Evolutionary conservation across 2,113 vertebrate species (phyloP), one percentile per base, ranked within the genome.

Genomic region (Zingel zingel): DNA sequence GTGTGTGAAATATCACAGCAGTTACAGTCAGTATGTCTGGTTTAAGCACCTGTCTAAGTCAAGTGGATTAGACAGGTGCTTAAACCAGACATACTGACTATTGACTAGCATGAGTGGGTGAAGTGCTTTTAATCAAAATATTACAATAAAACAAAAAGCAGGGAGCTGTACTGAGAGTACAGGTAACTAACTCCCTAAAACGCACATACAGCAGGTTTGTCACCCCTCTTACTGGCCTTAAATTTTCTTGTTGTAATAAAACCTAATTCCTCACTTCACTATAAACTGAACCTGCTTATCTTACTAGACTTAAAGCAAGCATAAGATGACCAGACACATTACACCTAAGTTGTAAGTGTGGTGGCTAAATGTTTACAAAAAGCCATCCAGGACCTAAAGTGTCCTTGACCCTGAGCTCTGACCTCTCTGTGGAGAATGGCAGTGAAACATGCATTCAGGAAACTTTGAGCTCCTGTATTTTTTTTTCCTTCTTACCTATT

Each of bases 401-500:
- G 45, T 36, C 13, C 21, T 43, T 14, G 0, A 16, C 30, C 21
- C 21, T 33, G 33, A 23, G 51, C 19, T 15, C 12, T 54, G 50
- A n/a, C 14, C 18, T 67, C 21, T 57, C 25, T 57, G 68, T 72
- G 4, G 15, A 67, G 4, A 25, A 53, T 6, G 58, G 27, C 23
- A 6, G 56, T 56, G 25, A 82, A 76, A 70, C 43, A 67, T 23
- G 11, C 30, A 61, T 16, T 25, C 59, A 18, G 16, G 27, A 54
- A 23, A 54, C 39, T 16, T 36, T 14, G 4, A 65, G 23, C 30
- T 25, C 6, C 23, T 63, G 0, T 18, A 2, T 30, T 21, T 14
- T 27, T 53, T 64, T 47, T 39, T n/a, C n/a, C 54, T 47, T 63
- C 27, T 71, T 91, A 99, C 98, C 97, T 3, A 99, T 97, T 25